Percentiles rank a stretch among this genome's conserved stretches.
phyloP scores from a whole-genome alignment of 1,140 invertebrate species.

The Capitella teleta region DNA sequence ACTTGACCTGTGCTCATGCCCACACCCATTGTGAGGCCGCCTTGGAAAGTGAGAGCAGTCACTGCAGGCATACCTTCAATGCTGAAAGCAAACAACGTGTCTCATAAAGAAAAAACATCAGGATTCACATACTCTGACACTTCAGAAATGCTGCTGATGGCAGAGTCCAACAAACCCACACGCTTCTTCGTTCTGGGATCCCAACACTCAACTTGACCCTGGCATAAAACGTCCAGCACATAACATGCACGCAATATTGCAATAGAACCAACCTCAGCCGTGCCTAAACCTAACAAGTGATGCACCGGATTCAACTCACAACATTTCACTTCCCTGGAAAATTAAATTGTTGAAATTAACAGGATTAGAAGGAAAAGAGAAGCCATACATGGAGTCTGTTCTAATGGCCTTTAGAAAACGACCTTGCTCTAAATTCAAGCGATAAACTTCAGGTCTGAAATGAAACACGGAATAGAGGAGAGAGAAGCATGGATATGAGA shows the following conservation, averaged over 20 bases:
- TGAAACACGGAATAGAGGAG: not conserved
- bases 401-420: slow-evolving; percentile 77
- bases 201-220: slow-evolving; percentile 87
- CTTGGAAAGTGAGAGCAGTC: slow-evolving; percentile 56
- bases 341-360: too few species aligned
- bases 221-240: slow-evolving; percentile 4
- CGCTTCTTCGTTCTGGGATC: slow-evolving; percentile 64
- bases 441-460: slow-evolving; percentile 74
- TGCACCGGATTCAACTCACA: slow-evolving; percentile 80
- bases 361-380: too few species aligned
- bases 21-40: slow-evolving; percentile 72
- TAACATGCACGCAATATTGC: not conserved
- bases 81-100: not conserved
- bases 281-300: slow-evolving; percentile 75
- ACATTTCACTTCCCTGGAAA: slow-evolving; percentile 53
- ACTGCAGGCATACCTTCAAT: slow-evolving; percentile 57
- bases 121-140: slow-evolving; percentile 52
- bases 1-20: slow-evolving; percentile 85
- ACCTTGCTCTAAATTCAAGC: slow-evolving; percentile 90
- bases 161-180: slow-evolving; percentile 76
- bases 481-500: not conserved
- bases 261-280: slow-evolving; percentile 52
- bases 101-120: too few species aligned
- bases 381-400: slow-evolving; percentile 59
- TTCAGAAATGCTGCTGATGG: slow-evolving; percentile 55